Conservation (phyloP, 2,888 invertebrate species). For the Furcula furcula region DNA sequence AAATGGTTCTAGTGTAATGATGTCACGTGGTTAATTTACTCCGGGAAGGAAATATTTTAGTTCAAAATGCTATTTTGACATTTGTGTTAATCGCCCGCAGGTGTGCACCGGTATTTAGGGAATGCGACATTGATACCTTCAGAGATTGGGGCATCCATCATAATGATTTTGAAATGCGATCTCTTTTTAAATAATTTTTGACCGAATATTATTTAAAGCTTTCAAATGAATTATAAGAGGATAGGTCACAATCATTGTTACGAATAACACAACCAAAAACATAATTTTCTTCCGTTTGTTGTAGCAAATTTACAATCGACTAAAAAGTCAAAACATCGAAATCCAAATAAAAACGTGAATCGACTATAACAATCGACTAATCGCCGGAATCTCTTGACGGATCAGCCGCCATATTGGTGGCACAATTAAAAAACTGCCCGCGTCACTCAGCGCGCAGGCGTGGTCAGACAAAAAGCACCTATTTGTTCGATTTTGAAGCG, state of each 20-base stretch:
- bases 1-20: slow-evolving; percentile 18
- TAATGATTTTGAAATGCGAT: slow-evolving; percentile 16
- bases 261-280: no score
- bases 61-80: slow-evolving; percentile 71
- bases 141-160: slow-evolving; percentile 31
- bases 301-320: slow-evolving; percentile 3
- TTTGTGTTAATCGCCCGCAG: slow-evolving; percentile 73
- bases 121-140: slow-evolving; percentile 52
- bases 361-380: slow-evolving; percentile 29
- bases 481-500: slow-evolving; percentile 63
- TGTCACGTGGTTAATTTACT: slow-evolving; percentile 51
- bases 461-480: slow-evolving; percentile 57
- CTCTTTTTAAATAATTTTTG: no score
- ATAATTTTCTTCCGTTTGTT: no score
- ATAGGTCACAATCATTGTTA: no score
- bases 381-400: slow-evolving; percentile 28
- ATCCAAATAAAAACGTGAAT: slow-evolving; percentile 17
- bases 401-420: slow-evolving; percentile 43
- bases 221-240: no score
- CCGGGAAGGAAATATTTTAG: slow-evolving; percentile 59
- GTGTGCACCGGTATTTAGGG: slow-evolving; percentile 52
- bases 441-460: slow-evolving; percentile 46
- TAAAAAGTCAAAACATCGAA: slow-evolving; percentile 6
- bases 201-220: no score
- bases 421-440: slow-evolving; percentile 44